phyloP scores from a whole-genome alignment of 2,113 vertebrate genomes.

The Chloroceryle aenea region DNA sequence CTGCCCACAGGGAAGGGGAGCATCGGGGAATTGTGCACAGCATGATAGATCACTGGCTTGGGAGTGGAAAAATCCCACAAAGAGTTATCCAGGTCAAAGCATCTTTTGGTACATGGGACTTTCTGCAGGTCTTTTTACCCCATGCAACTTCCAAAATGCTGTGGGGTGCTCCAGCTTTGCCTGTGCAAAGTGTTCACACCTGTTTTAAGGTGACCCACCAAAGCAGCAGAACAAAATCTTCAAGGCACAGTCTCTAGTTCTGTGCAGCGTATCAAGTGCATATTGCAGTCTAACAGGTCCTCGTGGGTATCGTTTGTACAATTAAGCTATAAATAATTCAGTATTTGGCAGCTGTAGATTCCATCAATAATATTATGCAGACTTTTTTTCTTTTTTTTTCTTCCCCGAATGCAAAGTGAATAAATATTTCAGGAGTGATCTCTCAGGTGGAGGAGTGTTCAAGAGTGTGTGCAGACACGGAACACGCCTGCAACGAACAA shows the following conservation, averaged over 20 bases:
- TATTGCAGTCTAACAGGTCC: slow-evolving; percentile 11
- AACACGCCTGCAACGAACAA: neutral
- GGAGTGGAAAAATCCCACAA: neutral
- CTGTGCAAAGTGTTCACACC: neutral
- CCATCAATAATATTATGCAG: slow-evolving; percentile 28
- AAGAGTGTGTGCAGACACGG: neutral
- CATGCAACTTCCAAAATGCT: neutral
- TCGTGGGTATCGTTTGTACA: slow-evolving; percentile 39
- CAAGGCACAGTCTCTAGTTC: neutral
- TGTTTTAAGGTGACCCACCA: neutral
- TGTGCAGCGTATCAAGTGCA: neutral
- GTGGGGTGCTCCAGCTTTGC: neutral
- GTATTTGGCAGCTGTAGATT: slow-evolving; percentile 6
- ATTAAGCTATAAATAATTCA: slow-evolving; percentile 63
- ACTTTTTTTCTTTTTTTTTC: neutral
- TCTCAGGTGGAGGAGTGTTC: neutral
- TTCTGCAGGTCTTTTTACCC: neutral
- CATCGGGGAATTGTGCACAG: neutral
- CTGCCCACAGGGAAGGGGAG: neutral
- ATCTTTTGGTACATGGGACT: neutral
- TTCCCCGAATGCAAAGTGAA: neutral
- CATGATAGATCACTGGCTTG: rapidly evolving
- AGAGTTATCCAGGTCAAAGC: neutral
- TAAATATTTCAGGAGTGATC: slow-evolving; percentile 48
- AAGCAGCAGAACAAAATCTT: neutral